A percentile compares a stretch with the other conserved stretches of the same genome.
Evolutionary conservation across 2,113 vertebrate genomes (phyloP).

Genomic region (Lagopus muta): DNA sequence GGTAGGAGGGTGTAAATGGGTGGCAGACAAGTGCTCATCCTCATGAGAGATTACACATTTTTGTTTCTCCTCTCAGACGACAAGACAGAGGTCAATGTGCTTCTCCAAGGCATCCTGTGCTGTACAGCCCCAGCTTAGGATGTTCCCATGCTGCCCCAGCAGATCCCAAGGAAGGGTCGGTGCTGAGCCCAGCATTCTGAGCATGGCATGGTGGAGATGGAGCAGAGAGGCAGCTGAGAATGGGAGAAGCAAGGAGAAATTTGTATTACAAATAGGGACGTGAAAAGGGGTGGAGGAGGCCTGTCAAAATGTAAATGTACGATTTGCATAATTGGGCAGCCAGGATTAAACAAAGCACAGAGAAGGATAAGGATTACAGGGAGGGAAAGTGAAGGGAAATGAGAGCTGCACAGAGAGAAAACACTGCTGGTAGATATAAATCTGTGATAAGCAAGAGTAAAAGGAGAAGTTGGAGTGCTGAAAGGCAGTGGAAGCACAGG

Average conservation of each 20-base stretch:
- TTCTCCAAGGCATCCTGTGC: neutral
- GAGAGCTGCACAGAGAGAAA: constrained; percentile 25
- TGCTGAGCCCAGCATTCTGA: accelerated
- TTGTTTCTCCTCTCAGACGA: neutral
- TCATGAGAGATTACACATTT: neutral
- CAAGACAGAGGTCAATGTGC: neutral
- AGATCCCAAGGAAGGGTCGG: neutral
- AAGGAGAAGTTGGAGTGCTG: neutral
- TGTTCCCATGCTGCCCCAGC: neutral
- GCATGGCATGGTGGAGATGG: neutral
- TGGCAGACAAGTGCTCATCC: neutral
- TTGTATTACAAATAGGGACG: neutral
- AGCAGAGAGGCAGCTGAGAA: neutral
- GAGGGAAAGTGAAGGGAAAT: constrained; percentile 17
- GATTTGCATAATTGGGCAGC: constrained; percentile 69
- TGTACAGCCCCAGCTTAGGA: neutral
- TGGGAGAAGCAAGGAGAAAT: neutral
- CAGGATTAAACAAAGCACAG: constrained; percentile 45
- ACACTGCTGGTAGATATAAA: constrained; percentile 20
- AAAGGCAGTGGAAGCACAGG: neutral
- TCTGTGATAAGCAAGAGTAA: constrained; percentile 37
- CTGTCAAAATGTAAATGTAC: constrained; percentile 66
- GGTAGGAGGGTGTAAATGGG: neutral
- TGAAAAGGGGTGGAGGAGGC: constrained; percentile 39
- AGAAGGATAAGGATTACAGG: constrained; percentile 32